Evolutionary conservation across 2,113 vertebrate species (phyloP), one percentile per base, ranked within the genome.

Genomic region (Aldabrachelys gigantea): DNA sequence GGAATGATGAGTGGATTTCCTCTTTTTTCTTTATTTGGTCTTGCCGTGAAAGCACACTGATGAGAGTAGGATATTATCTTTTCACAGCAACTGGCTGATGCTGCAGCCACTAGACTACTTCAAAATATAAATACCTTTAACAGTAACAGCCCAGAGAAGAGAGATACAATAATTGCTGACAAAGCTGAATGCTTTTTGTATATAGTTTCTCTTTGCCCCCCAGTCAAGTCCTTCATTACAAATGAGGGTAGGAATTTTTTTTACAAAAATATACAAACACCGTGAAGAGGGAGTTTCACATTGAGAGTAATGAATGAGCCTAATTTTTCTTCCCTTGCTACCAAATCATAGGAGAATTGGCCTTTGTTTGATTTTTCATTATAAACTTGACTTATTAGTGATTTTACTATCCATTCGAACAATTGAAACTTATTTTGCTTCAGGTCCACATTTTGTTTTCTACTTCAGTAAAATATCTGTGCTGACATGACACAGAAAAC

Each of bases 281-380:
- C 31, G 19, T n/a, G 57, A 27, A 50, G 35, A 84, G 49, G 19
- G 47, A 84, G 29, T 62, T 84, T 49, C 49, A 65, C 21, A 49
- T 69, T 35, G 44, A 38, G 44, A 24, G 44, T 78, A 81, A 83
- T 62, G 85, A 82, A 94, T 56, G 76, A 81, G 72, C 80, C 53
- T 52, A 89, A 84, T 85, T 80, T 76, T 47, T 75, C 89, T 54
- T 54, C 57, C 57, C 19, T 59, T 85, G 93, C 44, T 25, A 27
- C 81, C 56, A 78, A 78, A 78, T 78, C 75, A 92, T 57, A 82
- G 85, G 94, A 89, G 65, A 93, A 85, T 31, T 88, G 75, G 49
- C 91, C 81, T 89, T 78, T 72, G 27, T 52, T n/a, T 84, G 91
- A 81, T 86, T 90, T 93, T 84, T 94, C 94, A 95, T 88, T 80